phyloP scores from a whole-genome alignment of 1,140 invertebrate species.

The Drosophila micromelanica region DNA sequence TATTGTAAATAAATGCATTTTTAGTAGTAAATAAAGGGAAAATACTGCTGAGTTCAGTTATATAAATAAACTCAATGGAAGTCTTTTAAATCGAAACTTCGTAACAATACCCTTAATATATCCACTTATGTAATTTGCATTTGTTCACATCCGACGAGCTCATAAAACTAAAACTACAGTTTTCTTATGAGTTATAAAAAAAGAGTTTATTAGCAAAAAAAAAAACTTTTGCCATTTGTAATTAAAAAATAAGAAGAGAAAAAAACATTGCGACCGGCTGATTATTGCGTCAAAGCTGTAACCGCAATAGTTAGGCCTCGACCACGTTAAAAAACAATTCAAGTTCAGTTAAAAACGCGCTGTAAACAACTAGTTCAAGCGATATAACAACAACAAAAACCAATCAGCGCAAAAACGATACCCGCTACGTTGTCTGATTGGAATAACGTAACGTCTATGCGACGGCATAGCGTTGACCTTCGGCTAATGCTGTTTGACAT shows the following conservation, averaged over 20 bases:
- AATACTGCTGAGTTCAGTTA: background rate
- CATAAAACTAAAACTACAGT: conserved; percentile 4
- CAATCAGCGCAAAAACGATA: conserved; percentile 29
- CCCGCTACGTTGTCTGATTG: conserved; percentile 27
- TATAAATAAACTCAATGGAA: background rate
- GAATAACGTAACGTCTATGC: conserved; percentile 34
- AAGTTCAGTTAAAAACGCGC: conserved; percentile 60
- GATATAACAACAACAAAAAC: conserved; percentile 9
- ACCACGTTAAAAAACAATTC: conserved; percentile 59
- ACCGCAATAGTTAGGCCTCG: conserved; percentile 48
- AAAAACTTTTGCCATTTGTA: conserved; percentile 5
- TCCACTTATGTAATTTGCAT: conserved; percentile 27
- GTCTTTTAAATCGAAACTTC: background rate
- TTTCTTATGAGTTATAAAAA: conserved; percentile 17
- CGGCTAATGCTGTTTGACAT: conserved; percentile 37
- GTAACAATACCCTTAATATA: background rate
- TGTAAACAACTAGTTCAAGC: conserved; percentile 31
- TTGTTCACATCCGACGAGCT: conserved; percentile 15
- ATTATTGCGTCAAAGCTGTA: conserved; percentile 59
- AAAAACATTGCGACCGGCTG: conserved; percentile 18
- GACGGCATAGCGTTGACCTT: conserved; percentile 34
- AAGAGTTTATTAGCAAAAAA: conserved; percentile 30
- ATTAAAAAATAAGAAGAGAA: background rate
- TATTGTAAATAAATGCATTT: conserved; percentile 1
- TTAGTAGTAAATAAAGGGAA: background rate